Conservation (phyloP, 2,113 vertebrate genomes). For the Aplodontia rufa region DNA sequence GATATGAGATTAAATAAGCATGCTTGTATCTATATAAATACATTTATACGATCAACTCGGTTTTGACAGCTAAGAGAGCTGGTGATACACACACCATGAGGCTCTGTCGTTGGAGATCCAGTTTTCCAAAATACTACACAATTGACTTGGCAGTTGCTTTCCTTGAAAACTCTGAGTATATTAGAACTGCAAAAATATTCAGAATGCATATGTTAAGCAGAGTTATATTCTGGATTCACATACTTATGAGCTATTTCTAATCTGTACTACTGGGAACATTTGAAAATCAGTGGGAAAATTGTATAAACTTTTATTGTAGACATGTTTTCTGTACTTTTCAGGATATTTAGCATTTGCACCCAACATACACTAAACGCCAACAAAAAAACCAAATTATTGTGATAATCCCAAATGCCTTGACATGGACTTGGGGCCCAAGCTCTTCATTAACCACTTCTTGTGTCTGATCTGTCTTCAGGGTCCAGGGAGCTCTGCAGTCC, state of each 20-base stretch:
- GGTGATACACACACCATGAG: neutral
- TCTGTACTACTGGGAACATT: neutral
- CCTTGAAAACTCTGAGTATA: neutral
- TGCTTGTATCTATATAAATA: neutral
- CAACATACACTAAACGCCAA: neutral
- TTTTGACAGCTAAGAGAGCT: neutral
- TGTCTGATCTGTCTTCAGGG: neutral
- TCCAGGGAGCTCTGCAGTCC: neutral
- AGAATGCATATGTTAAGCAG: neutral
- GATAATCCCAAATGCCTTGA: neutral
- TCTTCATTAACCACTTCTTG: neutral
- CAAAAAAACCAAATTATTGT: neutral
- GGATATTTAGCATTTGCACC: neutral
- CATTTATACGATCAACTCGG: neutral
- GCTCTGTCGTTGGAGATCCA: neutral
- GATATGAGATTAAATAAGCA: neutral
- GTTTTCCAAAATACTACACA: neutral
- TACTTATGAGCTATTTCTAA: neutral
- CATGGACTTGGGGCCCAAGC: no score
- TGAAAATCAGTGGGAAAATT: neutral
- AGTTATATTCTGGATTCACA: neutral
- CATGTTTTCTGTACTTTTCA: neutral
- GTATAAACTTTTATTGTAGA: neutral
- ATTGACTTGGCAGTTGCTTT: neutral
- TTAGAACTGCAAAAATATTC: neutral